Conservation (phyloP, 2,797 vertebrate species). For the Dermochelys coriacea region DNA sequence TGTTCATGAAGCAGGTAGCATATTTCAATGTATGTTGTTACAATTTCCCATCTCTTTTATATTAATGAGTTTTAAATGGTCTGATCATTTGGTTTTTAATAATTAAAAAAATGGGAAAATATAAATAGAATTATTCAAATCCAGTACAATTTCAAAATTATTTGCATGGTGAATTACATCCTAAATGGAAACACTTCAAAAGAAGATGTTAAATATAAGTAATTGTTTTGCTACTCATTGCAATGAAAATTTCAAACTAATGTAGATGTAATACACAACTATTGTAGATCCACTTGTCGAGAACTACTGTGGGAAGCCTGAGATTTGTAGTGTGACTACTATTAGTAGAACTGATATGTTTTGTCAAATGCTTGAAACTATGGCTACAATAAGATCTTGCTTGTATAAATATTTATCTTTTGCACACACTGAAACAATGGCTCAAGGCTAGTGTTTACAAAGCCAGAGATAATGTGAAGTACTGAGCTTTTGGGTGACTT, state of each 20-base stretch:
- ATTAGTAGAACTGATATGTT: slow-evolving; percentile 32
- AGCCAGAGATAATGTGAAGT: background rate
- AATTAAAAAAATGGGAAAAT: slow-evolving; percentile 63
- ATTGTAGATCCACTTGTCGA: slow-evolving; percentile 42
- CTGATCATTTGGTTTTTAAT: slow-evolving; percentile 62
- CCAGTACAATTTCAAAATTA: slow-evolving; percentile 66
- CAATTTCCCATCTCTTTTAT: slow-evolving; percentile 52
- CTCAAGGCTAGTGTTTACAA: slow-evolving; percentile 35
- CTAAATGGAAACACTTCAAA: slow-evolving; percentile 70
- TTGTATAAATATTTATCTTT: slow-evolving; percentile 30
- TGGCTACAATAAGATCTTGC: slow-evolving; percentile 17
- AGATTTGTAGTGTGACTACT: background rate
- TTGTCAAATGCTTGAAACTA: slow-evolving; percentile 39
- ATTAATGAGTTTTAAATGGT: slow-evolving; percentile 57
- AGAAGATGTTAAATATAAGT: slow-evolving; percentile 74
- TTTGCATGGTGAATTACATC: slow-evolving; percentile 66
- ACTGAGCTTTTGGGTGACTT: background rate
- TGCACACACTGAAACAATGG: slow-evolving; percentile 21
- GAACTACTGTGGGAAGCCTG: slow-evolving; percentile 25
- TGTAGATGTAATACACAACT: slow-evolving; percentile 54
- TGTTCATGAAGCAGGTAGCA: slow-evolving; percentile 49
- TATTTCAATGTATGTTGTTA: slow-evolving; percentile 10
- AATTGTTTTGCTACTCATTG: slow-evolving; percentile 71
- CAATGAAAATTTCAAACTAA: slow-evolving; percentile 44
- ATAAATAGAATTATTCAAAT: slow-evolving; percentile 74